These are phyloP conservation scores for Peromyscus eremicus DNA, from an alignment of 2,797 vertebrate species.

Conservation along the genomic window DNA sequence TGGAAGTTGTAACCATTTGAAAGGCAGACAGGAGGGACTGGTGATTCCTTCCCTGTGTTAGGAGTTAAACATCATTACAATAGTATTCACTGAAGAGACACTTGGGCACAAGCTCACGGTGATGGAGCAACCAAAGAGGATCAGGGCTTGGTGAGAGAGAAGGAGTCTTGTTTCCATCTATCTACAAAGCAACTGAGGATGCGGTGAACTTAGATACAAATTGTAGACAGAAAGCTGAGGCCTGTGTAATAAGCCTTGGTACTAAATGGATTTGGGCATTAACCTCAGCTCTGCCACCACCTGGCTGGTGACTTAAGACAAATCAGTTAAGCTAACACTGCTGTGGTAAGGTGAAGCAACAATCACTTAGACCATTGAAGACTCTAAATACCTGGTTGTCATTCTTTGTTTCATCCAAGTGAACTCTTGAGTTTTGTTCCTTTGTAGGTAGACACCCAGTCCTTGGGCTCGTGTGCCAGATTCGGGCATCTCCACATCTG, in stretches of 20 bases:
- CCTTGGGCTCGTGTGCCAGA: background rate
- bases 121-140: background rate
- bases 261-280: background rate
- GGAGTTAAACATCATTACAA: constrained; percentile 36
- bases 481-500: background rate
- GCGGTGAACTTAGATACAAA: background rate
- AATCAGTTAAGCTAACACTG: constrained; percentile 21
- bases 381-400: background rate
- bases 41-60: background rate
- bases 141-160: constrained; percentile 13
- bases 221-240: background rate
- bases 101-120: background rate
- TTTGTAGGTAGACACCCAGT: background rate
- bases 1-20: background rate
- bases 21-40: background rate
- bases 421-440: constrained; percentile 35
- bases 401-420: constrained; percentile 11
- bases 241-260: constrained; percentile 9
- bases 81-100: background rate
- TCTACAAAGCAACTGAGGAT: constrained; percentile 29
- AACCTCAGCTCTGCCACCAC: background rate
- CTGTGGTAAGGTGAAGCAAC: constrained; percentile 7
- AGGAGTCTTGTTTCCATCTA: background rate
- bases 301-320: background rate
- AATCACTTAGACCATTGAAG: background rate